Evolutionary conservation across 2,888 invertebrate genomes (phyloP).

Genomic region (Sympetrum striolatum): DNA sequence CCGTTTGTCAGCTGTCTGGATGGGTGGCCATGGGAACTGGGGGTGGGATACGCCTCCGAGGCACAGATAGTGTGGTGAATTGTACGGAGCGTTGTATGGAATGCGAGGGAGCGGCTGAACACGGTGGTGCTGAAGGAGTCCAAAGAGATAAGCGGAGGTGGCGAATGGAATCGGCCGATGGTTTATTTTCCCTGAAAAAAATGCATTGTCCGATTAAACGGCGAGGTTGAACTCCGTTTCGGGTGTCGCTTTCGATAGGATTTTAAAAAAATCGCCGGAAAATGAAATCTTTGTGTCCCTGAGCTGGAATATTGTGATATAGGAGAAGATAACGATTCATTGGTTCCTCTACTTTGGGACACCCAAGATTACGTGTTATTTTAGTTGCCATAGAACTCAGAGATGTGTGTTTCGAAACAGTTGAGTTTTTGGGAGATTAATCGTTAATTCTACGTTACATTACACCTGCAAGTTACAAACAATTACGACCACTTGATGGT

Average conservation of each 20-base stretch:
- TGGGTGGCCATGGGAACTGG: neutral
- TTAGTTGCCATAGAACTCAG: too few species aligned
- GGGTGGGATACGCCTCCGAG: neutral
- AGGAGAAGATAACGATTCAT: neutral
- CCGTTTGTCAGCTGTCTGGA: neutral
- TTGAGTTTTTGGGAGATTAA: too few species aligned
- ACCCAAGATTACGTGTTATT: too few species aligned
- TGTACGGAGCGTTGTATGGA: neutral
- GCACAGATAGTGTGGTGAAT: neutral
- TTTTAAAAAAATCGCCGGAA: neutral
- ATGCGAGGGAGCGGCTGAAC: neutral
- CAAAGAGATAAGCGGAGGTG: neutral
- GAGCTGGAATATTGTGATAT: neutral
- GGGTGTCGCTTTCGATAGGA: neutral
- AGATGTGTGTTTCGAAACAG: too few species aligned
- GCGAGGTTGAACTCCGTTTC: neutral
- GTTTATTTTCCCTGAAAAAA: neutral
- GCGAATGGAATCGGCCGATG: neutral
- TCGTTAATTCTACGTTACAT: too few species aligned
- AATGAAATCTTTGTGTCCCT: neutral
- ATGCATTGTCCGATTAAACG: neutral
- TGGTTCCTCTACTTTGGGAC: too few species aligned
- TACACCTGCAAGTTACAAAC: too few species aligned
- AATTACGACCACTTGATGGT: too few species aligned
- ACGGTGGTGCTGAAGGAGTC: neutral